Evolutionary conservation across 1,140 invertebrate species (phyloP).

Genomic region (Cecropterus lyciades): DNA sequence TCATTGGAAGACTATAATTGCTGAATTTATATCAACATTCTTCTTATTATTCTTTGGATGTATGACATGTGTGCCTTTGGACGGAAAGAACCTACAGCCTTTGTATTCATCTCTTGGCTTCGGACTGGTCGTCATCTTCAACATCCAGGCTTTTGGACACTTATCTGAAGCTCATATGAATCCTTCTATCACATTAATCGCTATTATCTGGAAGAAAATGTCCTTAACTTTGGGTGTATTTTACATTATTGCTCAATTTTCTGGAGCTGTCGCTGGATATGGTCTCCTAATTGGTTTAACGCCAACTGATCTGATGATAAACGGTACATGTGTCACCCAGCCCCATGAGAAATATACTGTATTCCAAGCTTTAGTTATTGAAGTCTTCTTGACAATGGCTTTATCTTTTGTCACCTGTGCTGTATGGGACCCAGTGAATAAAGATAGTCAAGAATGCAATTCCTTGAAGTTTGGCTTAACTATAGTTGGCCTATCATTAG

Average conservation of each 20-base stretch:
- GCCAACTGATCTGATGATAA: conserved; percentile 58
- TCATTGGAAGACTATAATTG: conserved; percentile 54
- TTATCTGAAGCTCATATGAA: conserved; percentile 91
- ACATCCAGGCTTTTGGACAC: conserved; percentile 87
- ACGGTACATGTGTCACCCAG: conserved; percentile 86
- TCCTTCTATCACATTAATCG: conserved; percentile 89
- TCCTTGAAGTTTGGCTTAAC: conserved; percentile 85
- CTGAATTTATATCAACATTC: conserved; percentile 59
- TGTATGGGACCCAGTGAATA: conserved; percentile 85
- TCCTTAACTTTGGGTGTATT: conserved; percentile 87
- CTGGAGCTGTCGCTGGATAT: conserved; percentile 89
- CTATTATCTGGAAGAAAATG: conserved; percentile 83
- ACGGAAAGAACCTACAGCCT: conserved; percentile 44
- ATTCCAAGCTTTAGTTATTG: conserved; percentile 63
- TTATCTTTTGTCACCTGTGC: conserved; percentile 88
- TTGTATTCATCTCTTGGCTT: conserved; percentile 62
- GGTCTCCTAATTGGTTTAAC: conserved; percentile 86
- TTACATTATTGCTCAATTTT: conserved; percentile 89
- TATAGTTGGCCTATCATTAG: conserved; percentile 86
- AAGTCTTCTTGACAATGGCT: conserved; percentile 87
- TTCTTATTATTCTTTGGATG: conserved; percentile 66
- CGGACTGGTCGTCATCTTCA: conserved; percentile 66
- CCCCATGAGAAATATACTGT: conserved; percentile 75
- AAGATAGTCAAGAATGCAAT: conserved; percentile 81
- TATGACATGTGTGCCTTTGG: conserved; percentile 62